Base-by-base conservation (phyloP, 2,797 vertebrate species). In the Pseudomugil gertrudae region DNA sequence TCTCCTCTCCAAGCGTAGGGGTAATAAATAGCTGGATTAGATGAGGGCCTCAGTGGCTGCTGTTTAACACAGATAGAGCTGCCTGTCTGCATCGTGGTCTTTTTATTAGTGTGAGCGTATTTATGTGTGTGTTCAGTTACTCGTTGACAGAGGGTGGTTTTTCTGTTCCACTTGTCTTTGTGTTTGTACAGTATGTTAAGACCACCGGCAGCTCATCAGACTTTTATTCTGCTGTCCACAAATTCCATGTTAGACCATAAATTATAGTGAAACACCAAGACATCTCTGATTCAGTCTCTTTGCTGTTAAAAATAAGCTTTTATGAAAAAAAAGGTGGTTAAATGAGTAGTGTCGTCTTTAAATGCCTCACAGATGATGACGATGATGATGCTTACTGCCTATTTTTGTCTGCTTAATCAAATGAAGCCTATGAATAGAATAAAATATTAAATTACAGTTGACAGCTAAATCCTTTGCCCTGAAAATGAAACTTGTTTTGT, bases 11-110 rank as follows among this genome's bases (percentile, higher is more conserved):
- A 26, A 32, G 62, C 63, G 27, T 62, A 75, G 61, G 11, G 45
- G 38, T 70, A 62, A 79, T 83, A 66, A 86, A 78, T 58, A 60
- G 76, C 66, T 33, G 80, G 71, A 69, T 87, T 80, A 76, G 62
- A 82, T 23, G 64, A 68, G 52, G 55, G 61, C 60, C 27, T 61
- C 33, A 53, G 36, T 35, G 60, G 33, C 79, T 79, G 72, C 78
- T 89, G 83, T 64, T 78, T 77, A 48, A 52, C 66, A 45, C 56
- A 83, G 66, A 84, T 69, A 66, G 36, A 76, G 67, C 76, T 51
- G 73, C 66, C 74, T 81, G 40, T 75, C 62, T 51, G 45, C 66
- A 45, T 76, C 63, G 23, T 14, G 2, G 29, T 21, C 73, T 69
- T 80, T 76, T 72, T 61, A 66, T 81, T 66, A 58, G 57, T 21